Base-by-base conservation (phyloP, 2,113 vertebrate genomes). In the Paradisaea rubra region DNA sequence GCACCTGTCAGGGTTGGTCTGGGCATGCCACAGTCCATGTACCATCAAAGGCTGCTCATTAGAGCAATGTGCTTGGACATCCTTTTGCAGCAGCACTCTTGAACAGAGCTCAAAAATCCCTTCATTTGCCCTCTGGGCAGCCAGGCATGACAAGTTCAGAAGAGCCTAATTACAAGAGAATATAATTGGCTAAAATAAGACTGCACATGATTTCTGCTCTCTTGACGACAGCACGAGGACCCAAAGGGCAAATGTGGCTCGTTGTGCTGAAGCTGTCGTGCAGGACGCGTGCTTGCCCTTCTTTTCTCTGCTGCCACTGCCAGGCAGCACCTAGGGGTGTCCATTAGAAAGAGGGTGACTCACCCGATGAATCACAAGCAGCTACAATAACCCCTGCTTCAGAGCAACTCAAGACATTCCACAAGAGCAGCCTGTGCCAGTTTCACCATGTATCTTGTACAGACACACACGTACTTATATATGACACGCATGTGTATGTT, bases 81-180 rank as follows among this genome's bases (percentile, higher is more conserved):
- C 47, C 30, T 53, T 69, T 35, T 52, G 69, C 84, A 94, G 91
- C 60, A 86, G 56, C 60, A 9, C 59, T 69, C 37, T 5, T 2
- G 2, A 89, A 44, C 13, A 65, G 33, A 87, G 81, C 81, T 84
- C 60, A 63, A 73, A 92, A 79, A 60, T n/a, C 78, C 19, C 89
- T 85, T 54, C 5, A 0, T n/a, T 74, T 81, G 44, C 65, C 84
- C 70, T 64, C 68, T 2, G 6, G 91, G 73, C 35, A 74, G 73
- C 13, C 37, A 78, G 57, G 94, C 84, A 72, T 15, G 41, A 89
- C 81, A 76, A 85, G 31, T 19, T 31, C 31, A 81, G 81, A 27
- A 87, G 56, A 89, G 49, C 24, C 65, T 91, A 95, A 96, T 95
- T 87, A 96, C 53, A 94, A 84, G 65, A 79, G 78, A 79, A 76